Base-by-base conservation (phyloP, 2,797 vertebrate genomes). In the Lutjanus campechanus region DNA sequence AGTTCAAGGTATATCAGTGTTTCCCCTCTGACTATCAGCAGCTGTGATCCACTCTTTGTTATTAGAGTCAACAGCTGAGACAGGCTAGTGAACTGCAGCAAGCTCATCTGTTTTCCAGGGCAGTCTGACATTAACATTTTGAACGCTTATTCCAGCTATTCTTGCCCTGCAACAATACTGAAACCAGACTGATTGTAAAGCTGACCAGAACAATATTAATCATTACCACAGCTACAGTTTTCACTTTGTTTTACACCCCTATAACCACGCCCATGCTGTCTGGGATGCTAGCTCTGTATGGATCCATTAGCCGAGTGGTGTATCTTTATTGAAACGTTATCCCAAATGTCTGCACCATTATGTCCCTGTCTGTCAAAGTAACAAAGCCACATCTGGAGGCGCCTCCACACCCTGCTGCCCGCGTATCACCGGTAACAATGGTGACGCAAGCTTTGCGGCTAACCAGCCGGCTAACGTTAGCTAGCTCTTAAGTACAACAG, bases 371-470 rank as follows among this genome's bases (percentile, higher is more conserved):
- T 53, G 72, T 67, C 47, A 75, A 8, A 66, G 20, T 13, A 51
- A 77, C 62, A 65, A 61, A 80, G 55, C 60, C 63, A 86, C 86
- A 83, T 84, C 76, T 88, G 87, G 73, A 81, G 58, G 44, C 10
- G 22, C 61, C 71, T 88, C 80, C 90, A 86, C 86, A 85, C 88
- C 91, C 90, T 54, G 63, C 22, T 46, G 71, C 67, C 62, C 73
- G 81, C 67, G 67, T 64, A 64, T 51, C 82, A 62, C 86, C 76
- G 90, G 87, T 64, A 93, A 94, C 93, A 94, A 94, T 90, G 91
- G 89, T 95, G 94, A 94, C 92, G 93, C 94, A 93, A 94, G 88
- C 71, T 81, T 70, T 84, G 85, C 83, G 77, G 92, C 92, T 91
- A 91, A 91, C 83, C 87, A 81, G 81, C 83, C 69, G 90, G 83